Evolutionary conservation across 1,140 invertebrate species (phyloP), one percentile per base, ranked within the genome.

Genomic region (Galendromus occidentalis): DNA sequence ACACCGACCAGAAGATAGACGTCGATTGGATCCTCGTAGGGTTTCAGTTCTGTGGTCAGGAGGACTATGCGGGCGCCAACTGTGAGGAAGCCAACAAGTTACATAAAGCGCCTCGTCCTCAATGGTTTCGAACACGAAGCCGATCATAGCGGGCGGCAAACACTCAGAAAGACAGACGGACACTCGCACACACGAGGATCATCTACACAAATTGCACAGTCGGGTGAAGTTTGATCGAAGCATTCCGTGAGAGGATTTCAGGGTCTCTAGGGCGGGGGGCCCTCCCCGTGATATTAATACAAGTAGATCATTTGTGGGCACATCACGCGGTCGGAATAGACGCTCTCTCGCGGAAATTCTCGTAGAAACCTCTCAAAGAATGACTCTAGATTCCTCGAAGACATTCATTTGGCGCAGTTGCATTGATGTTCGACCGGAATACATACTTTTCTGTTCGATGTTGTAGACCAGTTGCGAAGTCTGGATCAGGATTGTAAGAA

Each of bases 21-120:
- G 66, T 78, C 76, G 6, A 80, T 73, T 6, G 77, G 75, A 66
- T 79, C 78, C 59, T 76, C 75, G 66, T 75, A 80, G 1, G 79
- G 78, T 63, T 75, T 76, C 30, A 80, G 66, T 65, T 79, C 74
- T 12, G 76, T 75, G 28, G 74, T 76, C 18, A 80, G 71, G 14
- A 78, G 67, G 28, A 80, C 72, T 33, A 77, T 72, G 66, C 79
- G 69, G 67, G 79, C 78, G 7, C 71, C 65, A 39, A 80, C 79
- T 80, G 71, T 55, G 76, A 76, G 68, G 65, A 39, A 39, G 4
- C 33, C 4, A 39, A 9, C 4, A 6, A 9, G 9, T 9, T 39
- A 6, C 33, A 9, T 39, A 6, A 9, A 39, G 33, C 9, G 66
- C 51, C 55, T 42, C 25, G 51, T 28, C n/a, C 25, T 65, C 67